Evolutionary conservation across 2,113 vertebrate genomes (phyloP), one percentile per base, ranked within the genome.

Genomic region (Rhadina sibilatrix): DNA sequence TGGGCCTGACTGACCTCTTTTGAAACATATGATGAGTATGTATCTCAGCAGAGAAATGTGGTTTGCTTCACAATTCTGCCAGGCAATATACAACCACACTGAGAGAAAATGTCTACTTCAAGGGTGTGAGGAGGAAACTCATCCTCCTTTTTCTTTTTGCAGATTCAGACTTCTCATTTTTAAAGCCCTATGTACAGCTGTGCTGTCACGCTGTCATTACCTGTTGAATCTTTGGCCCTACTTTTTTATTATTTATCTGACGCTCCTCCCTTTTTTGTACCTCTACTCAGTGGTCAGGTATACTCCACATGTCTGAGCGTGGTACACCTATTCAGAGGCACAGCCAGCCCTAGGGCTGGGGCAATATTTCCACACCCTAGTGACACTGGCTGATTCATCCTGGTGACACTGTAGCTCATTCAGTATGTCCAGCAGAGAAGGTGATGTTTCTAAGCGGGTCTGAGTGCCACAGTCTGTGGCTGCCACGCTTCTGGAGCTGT

Each of bases 261-360:
- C 22, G 15, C 13, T 24, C 30, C 25, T 38, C 52, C 31, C 28
- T 31, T 28, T 53, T 42, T 53, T 44, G 23, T 4, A 2, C 15
- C 6, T 81, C 23, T 18, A 1, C 25, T 72, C 40, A 40, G 30
- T 23, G 31, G 11, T 52, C 68, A 57, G n/a, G 33, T 69, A 4
- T 5, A 42, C 19, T 31, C 28, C 23, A 7, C 9, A 0, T 2
- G 21, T 30, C 86, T 44, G 27, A 63, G 57, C 14, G 3, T 0
- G 6, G 49, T 7, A 15, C 60, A 24, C 2, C 14, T 9, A 0
- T 9, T 33, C 27, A 40, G 74, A 42, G 30, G 22, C 15, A 24
- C 7, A 40, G 47, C 22, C 90, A 64, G 74, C 16, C 50, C 59
- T 23, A 7, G 54, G 44, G n/a, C 86, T 7, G 4, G 16, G 24